Evolutionary conservation across 2,113 vertebrate genomes (phyloP), one percentile per base, ranked within the genome.

Genomic region (Atlantisia rogersi): DNA sequence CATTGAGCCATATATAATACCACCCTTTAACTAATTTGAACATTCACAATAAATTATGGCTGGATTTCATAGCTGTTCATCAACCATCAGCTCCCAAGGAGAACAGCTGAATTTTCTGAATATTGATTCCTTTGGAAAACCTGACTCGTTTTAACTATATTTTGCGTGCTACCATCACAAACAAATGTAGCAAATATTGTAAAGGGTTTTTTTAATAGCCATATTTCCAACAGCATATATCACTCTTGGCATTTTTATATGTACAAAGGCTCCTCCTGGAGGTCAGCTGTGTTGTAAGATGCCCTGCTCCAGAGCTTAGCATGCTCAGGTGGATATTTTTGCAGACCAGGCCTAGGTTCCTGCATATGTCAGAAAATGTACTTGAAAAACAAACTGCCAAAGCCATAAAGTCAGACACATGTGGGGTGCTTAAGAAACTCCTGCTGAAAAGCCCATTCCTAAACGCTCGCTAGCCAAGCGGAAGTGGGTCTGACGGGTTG

Each of bases 181-280:
- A 79, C 37, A 87, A 81, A 68, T 2, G 29, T 28, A 65, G 74
- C 65, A 79, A 71, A 86, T 32, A 58, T 28, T 15, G 25, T 52
- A 48, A 56, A 35, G 3, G 26, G 17, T 18, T 48, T 18, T 48
- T 93, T 83, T 53, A 68, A 82, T 17, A 74, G 65, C 29, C 10
- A 0, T 56, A 55, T 84, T 92, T 94, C 83, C 86, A 55, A 5
- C 17, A 15, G n/a, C 5, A 1, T 73, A 31, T 21, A 76, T 79
- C 58, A 48, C 58, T 46, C 24, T 15, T 85, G 92, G 62, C 81
- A 87, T 67, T 89, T 96, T 96, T 81, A 74, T 64, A 87, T 39
- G 88, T 87, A 44, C 96, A 94, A 94, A 95, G 89, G 95, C 96
- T 96, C 96, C 95, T 97, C 95, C 96, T 96, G 94, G 94, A 97